Conservation (phyloP, 2,113 vertebrate species). For the Centrocercus urophasianus region DNA sequence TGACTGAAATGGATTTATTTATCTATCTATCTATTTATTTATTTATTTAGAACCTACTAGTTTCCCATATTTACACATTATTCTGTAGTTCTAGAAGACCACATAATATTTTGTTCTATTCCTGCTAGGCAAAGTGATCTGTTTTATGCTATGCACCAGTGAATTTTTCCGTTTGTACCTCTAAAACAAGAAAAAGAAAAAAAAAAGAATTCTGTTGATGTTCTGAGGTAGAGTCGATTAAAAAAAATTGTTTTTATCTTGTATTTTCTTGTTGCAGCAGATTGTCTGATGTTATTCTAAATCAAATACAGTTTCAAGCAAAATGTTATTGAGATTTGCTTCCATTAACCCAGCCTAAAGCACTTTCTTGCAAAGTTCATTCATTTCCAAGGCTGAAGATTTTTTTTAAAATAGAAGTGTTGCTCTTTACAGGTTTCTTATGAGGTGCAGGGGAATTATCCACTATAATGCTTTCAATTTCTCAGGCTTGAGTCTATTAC, state of each 20-base stretch:
- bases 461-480: not conserved
- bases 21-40: no score
- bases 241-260: not conserved
- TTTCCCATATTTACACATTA: not conserved
- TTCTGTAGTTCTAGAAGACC: not conserved
- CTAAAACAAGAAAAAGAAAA: not conserved
- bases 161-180: not conserved
- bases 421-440: not conserved
- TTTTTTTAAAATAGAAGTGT: not conserved
- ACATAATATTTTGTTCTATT: not conserved
- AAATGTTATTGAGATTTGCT: slow-evolving; percentile 24
- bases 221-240: not conserved
- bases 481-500: not conserved
- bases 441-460: not conserved
- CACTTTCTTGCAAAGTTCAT: not conserved
- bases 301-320: not conserved
- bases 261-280: not conserved
- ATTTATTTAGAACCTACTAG: not conserved
- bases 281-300: slow-evolving; percentile 27
- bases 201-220: not conserved
- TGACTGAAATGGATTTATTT: not conserved
- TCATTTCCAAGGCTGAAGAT: not conserved
- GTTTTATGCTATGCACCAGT: not conserved
- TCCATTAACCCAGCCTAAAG: not conserved
- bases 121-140: not conserved